Conservation (phyloP, 2,888 invertebrate species). For the Habrosyne pyritoides region DNA sequence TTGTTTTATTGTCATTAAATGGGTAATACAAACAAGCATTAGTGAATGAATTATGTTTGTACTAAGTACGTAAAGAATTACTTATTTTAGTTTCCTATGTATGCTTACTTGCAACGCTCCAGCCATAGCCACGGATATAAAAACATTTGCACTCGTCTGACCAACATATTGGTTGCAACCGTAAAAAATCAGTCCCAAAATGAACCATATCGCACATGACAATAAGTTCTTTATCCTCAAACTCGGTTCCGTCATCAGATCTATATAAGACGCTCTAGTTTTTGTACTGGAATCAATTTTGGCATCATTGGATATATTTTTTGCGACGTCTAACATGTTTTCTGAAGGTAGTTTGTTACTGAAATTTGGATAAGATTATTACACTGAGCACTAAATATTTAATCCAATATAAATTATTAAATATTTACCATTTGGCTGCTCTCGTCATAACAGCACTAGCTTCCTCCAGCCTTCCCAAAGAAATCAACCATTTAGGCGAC, state of each 20-base stretch:
- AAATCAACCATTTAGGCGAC: conserved; percentile 77
- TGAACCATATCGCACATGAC: conserved; percentile 88
- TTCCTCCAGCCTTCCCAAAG: not conserved
- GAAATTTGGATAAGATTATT: not conserved
- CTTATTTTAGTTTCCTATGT: too few relatives aligned
- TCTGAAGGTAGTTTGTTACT: conserved; percentile 3
- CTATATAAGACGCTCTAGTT: conserved; percentile 77
- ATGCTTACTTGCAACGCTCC: conserved; percentile 58
- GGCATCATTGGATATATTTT: conserved; percentile 60
- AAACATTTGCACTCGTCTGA: conserved; percentile 89
- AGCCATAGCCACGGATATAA: conserved; percentile 87
- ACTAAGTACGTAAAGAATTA: not conserved
- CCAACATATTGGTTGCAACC: conserved; percentile 91
- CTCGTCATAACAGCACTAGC: not conserved
- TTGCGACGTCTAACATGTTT: not conserved
- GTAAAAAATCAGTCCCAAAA: conserved; percentile 90
- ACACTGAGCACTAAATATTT: not conserved
- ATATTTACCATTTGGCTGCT: conserved; percentile 7
- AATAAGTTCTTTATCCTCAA: conserved; percentile 85
- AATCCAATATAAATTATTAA: not conserved
- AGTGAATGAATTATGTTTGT: not conserved
- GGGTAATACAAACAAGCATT: too few relatives aligned
- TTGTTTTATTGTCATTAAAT: not conserved
- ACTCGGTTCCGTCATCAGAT: conserved; percentile 84
- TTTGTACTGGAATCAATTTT: conserved; percentile 21